These are phyloP conservation scores for Perdix hodgsoniae DNA, from an alignment of 2,797 vertebrate genomes.

Conservation along the genomic window DNA sequence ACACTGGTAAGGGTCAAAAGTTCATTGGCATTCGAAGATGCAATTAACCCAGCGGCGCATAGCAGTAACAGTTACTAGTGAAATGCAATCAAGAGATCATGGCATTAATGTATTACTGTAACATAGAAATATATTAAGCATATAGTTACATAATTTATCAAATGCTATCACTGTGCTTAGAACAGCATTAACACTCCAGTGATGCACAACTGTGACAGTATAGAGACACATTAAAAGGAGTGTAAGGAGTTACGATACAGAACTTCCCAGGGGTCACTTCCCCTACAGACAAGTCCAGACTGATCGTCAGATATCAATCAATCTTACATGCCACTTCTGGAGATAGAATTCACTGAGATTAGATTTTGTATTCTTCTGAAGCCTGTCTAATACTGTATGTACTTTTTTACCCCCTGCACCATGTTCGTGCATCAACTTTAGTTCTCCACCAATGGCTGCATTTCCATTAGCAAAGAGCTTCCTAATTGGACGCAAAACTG, in stretches of 20 bases:
- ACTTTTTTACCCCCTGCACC: background rate
- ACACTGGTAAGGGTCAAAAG: background rate
- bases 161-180: background rate
- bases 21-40: background rate
- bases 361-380: background rate
- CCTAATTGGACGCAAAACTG: background rate
- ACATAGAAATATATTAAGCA: background rate
- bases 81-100: background rate
- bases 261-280: background rate
- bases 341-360: background rate
- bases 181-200: background rate
- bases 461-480: background rate
- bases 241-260: fast-evolving
- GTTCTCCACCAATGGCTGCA: background rate
- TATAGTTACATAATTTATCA: background rate
- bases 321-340: background rate
- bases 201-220: background rate
- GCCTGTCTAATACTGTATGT: background rate
- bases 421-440: background rate
- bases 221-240: background rate
- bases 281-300: background rate
- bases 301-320: background rate
- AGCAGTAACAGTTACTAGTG: background rate
- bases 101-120: background rate
- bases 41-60: background rate